A percentile compares a stretch with the other conserved stretches of the same genome.
Conservation (phyloP, 2,888 invertebrate species). For the Electrophaes corylata region DNA sequence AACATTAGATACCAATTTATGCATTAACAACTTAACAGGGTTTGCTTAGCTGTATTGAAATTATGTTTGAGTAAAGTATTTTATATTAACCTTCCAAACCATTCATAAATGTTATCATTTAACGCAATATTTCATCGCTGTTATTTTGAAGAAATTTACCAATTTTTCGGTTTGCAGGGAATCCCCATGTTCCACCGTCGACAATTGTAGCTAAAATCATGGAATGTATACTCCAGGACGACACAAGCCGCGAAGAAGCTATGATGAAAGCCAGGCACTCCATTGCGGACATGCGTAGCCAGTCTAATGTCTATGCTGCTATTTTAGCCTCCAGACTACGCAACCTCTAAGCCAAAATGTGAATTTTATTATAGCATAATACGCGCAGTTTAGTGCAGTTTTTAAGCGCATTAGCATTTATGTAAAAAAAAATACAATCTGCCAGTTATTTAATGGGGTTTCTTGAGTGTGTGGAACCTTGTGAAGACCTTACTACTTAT, state of each 20-base stretch:
- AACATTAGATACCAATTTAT: not conserved
- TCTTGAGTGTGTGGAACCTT: not conserved
- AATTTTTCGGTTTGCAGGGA: conserved; percentile 77
- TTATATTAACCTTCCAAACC: no score
- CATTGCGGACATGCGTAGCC: conserved; percentile 73
- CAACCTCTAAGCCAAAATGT: conserved; percentile 41
- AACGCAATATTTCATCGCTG: not conserved
- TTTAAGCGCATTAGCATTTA: not conserved
- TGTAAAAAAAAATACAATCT: not conserved
- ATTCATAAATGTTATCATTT: not conserved
- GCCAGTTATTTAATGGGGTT: conserved; percentile 3
- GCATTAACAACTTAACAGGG: not conserved
- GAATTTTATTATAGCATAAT: conserved; percentile 14
- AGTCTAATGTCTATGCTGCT: conserved; percentile 61
- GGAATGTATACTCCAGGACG: conserved; percentile 86
- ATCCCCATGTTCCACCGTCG: conserved; percentile 91
- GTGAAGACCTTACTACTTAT: not conserved
- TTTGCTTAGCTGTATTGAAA: not conserved
- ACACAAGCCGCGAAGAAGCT: conserved; percentile 79
- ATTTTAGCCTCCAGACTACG: conserved; percentile 57
- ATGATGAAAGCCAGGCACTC: conserved; percentile 71
- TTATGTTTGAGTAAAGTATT: not conserved
- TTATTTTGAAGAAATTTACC: not conserved
- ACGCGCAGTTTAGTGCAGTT: conserved; percentile 3
- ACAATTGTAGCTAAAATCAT: conserved; percentile 93